Percentiles rank a stretch among this genome's conserved stretches.
Conservation (phyloP, 2,888 invertebrate genomes). For the Nomada ruficornis region DNA sequence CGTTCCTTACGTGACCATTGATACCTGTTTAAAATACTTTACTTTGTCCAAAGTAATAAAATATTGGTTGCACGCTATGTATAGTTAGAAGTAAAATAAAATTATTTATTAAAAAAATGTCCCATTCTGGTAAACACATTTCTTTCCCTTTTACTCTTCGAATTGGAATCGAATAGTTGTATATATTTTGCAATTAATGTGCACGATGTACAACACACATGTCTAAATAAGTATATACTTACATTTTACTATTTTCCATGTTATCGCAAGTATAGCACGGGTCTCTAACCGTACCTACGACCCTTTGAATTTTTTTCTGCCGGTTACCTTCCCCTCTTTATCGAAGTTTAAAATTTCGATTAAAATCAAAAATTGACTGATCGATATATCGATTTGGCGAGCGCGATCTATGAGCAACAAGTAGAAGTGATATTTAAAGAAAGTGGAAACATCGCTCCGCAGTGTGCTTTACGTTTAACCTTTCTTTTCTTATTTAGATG, state of each 20-base stretch:
- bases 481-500: neutral
- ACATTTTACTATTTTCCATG: neutral
- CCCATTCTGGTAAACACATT: neutral
- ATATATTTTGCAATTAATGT: neutral
- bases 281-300: neutral
- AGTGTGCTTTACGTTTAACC: neutral
- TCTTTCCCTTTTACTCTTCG: neutral
- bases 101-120: slow-evolving; percentile 4
- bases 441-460: neutral
- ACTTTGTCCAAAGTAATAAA: neutral
- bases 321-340: neutral
- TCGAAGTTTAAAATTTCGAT: slow-evolving; percentile 1
- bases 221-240: no score
- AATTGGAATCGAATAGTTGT: neutral
- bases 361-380: neutral
- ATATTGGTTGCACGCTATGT: neutral
- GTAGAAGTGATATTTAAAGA: neutral
- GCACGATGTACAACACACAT: neutral
- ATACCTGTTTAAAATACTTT: neutral
- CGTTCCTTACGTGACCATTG: no score
- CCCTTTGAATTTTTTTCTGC: neutral
- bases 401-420: slow-evolving; percentile 3
- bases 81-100: neutral
- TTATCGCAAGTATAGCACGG: neutral
- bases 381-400: neutral